Evolutionary conservation across 2,888 invertebrate species (phyloP).

Genomic region (Heliothis peltigera): DNA sequence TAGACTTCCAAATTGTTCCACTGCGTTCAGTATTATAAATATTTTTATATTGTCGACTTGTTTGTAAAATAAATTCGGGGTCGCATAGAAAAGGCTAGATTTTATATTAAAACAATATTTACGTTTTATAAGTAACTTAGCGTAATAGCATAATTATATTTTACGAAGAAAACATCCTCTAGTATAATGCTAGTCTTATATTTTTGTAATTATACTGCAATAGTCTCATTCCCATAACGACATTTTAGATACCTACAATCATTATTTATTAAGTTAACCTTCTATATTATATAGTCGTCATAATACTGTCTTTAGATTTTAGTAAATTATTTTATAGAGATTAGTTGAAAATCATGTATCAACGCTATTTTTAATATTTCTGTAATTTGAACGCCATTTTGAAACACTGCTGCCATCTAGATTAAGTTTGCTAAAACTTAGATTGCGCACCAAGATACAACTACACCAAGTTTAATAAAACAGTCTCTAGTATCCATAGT

Average conservation of each 20-base stretch:
- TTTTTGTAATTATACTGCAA: slow-evolving; percentile 46
- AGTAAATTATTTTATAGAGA: slow-evolving; percentile 52
- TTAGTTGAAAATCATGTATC: slow-evolving; percentile 25
- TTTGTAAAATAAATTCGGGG: slow-evolving; percentile 16
- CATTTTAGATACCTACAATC: slow-evolving; percentile 12
- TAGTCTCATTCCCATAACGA: slow-evolving; percentile 25
- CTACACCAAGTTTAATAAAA: no score
- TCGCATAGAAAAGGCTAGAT: slow-evolving; percentile 49
- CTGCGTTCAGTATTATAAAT: slow-evolving; percentile 50
- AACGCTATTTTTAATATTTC: slow-evolving; percentile 38
- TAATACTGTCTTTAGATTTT: slow-evolving; percentile 49
- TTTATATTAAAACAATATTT: slow-evolving; percentile 13
- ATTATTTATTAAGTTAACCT: slow-evolving; percentile 29
- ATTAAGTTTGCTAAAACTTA: slow-evolving; percentile 26
- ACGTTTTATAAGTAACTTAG: slow-evolving; percentile 21
- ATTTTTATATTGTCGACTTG: slow-evolving; percentile 9
- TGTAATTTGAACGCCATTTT: slow-evolving; percentile 47
- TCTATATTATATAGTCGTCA: slow-evolving; percentile 40
- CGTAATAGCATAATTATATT: slow-evolving; percentile 53
- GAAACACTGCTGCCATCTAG: slow-evolving; percentile 57
- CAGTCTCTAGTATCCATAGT: no score
- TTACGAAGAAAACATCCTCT: slow-evolving; percentile 33
- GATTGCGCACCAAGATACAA: no score
- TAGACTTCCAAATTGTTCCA: slow-evolving; percentile 21
- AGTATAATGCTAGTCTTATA: slow-evolving; percentile 62